A percentile compares a stretch with the other conserved stretches of the same genome.
phyloP scores from a whole-genome alignment of 2,888 invertebrate genomes.

The Nymphalis polychloros region DNA sequence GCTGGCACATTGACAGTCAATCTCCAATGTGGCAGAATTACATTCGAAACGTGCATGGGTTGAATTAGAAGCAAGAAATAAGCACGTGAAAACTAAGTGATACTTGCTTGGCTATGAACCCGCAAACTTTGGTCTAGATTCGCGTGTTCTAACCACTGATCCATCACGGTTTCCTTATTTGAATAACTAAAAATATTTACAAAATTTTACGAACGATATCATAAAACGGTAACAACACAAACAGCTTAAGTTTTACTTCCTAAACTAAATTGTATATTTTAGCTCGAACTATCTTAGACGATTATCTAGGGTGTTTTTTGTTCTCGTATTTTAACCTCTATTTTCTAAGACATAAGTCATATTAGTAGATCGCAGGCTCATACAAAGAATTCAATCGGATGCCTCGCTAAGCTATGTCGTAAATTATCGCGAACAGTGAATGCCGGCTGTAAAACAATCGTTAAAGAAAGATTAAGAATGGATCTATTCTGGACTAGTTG shows the following conservation, averaged over 20 bases:
- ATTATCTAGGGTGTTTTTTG: constrained; percentile 13
- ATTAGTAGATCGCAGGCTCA: constrained; percentile 3
- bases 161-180: too few species aligned
- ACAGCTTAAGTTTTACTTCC: constrained; percentile 25
- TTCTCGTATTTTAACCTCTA: constrained; percentile 22
- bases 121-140: too few species aligned
- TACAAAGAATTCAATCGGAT: constrained; percentile 49
- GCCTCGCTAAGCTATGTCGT: constrained; percentile 58
- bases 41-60: too few species aligned
- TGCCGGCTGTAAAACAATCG: constrained; percentile 64
- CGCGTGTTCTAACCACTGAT: too few species aligned
- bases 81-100: too few species aligned
- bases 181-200: constrained; percentile 15
- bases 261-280: constrained; percentile 29
- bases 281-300: constrained; percentile 19
- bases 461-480: constrained; percentile 64
- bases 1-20: too few species aligned
- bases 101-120: too few species aligned
- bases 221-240: constrained; percentile 14
- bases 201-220: constrained; percentile 16
- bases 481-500: constrained; percentile 44
- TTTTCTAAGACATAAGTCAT: constrained; percentile 23
- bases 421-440: constrained; percentile 63
- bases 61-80: too few species aligned
- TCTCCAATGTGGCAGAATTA: too few species aligned